These are phyloP conservation scores for Melanargia galathea DNA, from an alignment of 2,888 invertebrate genomes.

Conservation along the genomic window DNA sequence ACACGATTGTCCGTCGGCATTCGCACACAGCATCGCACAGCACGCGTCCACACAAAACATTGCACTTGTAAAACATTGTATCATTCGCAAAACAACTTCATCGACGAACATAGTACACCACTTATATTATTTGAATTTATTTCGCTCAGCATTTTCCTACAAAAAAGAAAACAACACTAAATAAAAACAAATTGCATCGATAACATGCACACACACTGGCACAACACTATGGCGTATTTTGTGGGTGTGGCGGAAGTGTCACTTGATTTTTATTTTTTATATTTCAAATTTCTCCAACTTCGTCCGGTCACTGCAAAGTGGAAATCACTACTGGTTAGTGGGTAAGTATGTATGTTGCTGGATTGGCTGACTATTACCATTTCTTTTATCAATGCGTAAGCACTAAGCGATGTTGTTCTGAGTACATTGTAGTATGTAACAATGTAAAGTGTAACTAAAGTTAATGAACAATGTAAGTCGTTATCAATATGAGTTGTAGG, in stretches of 20 bases:
- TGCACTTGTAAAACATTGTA: constrained; percentile 76
- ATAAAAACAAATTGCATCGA: constrained; percentile 59
- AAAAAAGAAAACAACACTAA: constrained; percentile 75
- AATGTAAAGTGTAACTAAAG: constrained; percentile 51
- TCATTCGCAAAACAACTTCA: constrained; percentile 82
- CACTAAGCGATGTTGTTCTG: constrained; percentile 62
- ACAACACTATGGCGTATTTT: constrained; percentile 58
- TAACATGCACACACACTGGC: constrained; percentile 65
- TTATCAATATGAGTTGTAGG: too few species aligned
- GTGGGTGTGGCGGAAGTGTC: constrained; percentile 48
- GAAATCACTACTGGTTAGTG: constrained; percentile 80
- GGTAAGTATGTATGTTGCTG: constrained; percentile 46
- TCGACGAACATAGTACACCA: constrained; percentile 79
- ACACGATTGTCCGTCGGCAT: constrained; percentile 36
- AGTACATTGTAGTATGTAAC: constrained; percentile 44
- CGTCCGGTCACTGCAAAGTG: constrained; percentile 81
- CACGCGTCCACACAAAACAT: constrained; percentile 75
- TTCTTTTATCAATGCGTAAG: constrained; percentile 60
- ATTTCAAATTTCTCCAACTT: constrained; percentile 77
- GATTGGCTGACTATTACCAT: constrained; percentile 60
- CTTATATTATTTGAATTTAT: constrained; percentile 74
- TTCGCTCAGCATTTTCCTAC: constrained; percentile 81
- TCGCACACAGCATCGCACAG: constrained; percentile 69
- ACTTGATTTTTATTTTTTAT: constrained; percentile 55
- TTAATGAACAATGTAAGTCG: constrained; percentile 27